Base-by-base conservation (phyloP, 2,797 vertebrate species). In the Falco cherrug region DNA sequence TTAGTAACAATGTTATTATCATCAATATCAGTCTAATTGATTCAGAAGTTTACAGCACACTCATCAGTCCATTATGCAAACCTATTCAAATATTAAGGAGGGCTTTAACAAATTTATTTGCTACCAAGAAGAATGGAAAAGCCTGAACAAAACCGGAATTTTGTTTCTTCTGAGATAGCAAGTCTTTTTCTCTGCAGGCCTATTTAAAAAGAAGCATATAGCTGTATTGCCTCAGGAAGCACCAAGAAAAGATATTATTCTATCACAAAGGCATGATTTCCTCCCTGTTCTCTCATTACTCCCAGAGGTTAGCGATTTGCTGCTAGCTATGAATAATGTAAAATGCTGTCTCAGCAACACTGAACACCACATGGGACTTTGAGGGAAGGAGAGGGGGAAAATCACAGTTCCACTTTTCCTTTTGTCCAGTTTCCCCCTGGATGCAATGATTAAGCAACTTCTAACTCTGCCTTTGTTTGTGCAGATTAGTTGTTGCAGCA, bases 261-360 rank as follows among this genome's bases (percentile, higher is more conserved):
- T 81, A 28, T 48, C 45, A 68, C 69, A 85, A 74, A 93, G 31
- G 21, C n/a, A 51, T 71, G 57, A 87, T 91, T 94, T 94, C 37
- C 51, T 92, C 48, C 82, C 26, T 74, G 16, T 91, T 92, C 64
- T 67, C 24, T 83, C 69, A 77, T 74, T 94, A 83, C 19, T 92
- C 53, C 64, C 43, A 87, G 39, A 77, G 28, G 60, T 87, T 94
- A 79, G 59, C 22, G 71, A 86, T 92, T 94, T 92, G 41, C 70
- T 89, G 35, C 84, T 87, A 48, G 31, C 45, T 84, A 74, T 89
- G 64, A 93, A 79, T 59, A 79, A 78, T 67, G 70, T 87, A 59
- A 95, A 79, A 82, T 90, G 89, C 84, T 89, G 68, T 82, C 65
- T 96, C 84, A 96, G 89, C 78, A 84, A n/a, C 51, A 63, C 17